Evolutionary conservation across 2,113 vertebrate species (phyloP).

Genomic region (Mastomys coucha): DNA sequence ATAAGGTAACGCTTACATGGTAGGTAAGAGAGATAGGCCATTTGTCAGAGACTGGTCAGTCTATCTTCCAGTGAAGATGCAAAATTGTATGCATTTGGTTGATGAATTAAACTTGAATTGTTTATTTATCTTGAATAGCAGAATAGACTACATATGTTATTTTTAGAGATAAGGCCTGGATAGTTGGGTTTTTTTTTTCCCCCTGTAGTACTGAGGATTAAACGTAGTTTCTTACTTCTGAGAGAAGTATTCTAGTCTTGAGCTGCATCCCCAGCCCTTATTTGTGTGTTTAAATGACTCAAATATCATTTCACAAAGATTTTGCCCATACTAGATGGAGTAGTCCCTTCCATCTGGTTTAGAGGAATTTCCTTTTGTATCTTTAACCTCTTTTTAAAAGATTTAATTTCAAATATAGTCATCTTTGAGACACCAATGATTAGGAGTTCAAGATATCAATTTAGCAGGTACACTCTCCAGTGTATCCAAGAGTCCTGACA

Average conservation of each 20-base stretch:
- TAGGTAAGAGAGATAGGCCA: neutral
- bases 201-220: neutral
- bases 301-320: neutral
- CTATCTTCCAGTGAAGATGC: neutral
- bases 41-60: neutral
- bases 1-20: neutral
- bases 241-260: neutral
- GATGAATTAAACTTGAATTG: neutral
- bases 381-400: neutral
- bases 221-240: neutral
- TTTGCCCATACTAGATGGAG: neutral
- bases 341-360: neutral
- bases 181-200: neutral
- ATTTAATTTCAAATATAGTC: neutral
- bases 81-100: neutral
- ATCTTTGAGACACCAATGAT: neutral
- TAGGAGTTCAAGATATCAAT: neutral
- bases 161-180: neutral
- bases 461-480: neutral
- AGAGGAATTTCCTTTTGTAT: neutral
- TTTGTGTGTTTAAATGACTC: neutral
- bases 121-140: constrained; percentile 1
- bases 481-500: neutral
- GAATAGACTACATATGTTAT: neutral
- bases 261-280: too few relatives aligned